Base-by-base conservation (phyloP, 64 coral and sea anemone genomes). In the Montipora capricornis region DNA sequence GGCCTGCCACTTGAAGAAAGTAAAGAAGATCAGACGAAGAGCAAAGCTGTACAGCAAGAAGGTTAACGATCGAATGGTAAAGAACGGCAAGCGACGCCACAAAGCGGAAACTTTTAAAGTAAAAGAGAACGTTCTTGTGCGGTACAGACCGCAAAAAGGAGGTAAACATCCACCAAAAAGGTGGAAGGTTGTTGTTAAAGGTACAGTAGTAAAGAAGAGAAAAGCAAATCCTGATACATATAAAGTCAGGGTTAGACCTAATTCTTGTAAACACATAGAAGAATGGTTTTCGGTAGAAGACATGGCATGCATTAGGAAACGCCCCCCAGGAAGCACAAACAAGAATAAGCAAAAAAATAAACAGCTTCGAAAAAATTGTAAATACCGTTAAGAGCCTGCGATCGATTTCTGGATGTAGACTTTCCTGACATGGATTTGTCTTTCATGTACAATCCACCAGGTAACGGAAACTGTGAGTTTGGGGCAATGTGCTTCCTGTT, bases 1-100 rank as follows among this genome's bases (percentile, higher is more conserved):
- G n/a, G n/a, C n/a, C n/a, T n/a, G n/a, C n/a, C n/a, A n/a, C n/a
- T n/a, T n/a, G n/a, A n/a, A n/a, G n/a, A n/a, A n/a, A n/a, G n/a
- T n/a, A n/a, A n/a, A n/a, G n/a, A n/a, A n/a, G n/a, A n/a, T n/a
- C n/a, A n/a, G n/a, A n/a, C n/a, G n/a, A n/a, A n/a, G n/a, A 53
- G 91, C 82, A 1, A 44, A 77, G 10, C 50, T 62, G 20, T 86
- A 68, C 57, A 64, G 73, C 91, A 52, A 62, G 22, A 92, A 44
- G 51, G 48, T 78, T 37, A 77, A 92, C 44, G 70, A 92, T 76
- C 69, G 82, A 49, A 92, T 92, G 91, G 60, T 86, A 20, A 86
- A 78, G 20, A 55, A 73, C 11, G 13, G 77, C 59, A 84, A 64
- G 64, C 81, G 91, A 14, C 78, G 81, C 44, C 78, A 82, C 78